phyloP scores from a whole-genome alignment of 64 coral and sea anemone species.

The Pocillopora verrucosa region DNA sequence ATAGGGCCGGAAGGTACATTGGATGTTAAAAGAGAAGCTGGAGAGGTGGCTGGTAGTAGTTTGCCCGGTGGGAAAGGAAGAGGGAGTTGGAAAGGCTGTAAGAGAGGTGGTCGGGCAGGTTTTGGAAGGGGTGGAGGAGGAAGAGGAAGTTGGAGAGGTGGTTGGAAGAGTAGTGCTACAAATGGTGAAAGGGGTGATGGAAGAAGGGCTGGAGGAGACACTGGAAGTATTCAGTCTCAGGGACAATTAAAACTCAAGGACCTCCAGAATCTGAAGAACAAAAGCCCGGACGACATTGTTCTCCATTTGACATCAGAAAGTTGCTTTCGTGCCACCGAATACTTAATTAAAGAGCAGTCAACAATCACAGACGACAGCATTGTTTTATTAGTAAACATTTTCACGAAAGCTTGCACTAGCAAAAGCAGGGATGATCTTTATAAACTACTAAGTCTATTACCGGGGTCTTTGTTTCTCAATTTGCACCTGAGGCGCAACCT shows the following conservation, averaged over 20 bases:
- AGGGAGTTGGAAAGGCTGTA: too few species aligned
- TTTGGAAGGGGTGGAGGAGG: background rate
- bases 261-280: background rate
- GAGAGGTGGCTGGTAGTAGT: too few species aligned
- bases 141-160: background rate
- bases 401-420: conserved; percentile 22
- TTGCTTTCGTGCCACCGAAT: background rate
- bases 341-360: background rate
- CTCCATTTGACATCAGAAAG: background rate
- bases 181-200: background rate
- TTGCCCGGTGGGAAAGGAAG: too few species aligned
- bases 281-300: background rate
- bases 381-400: background rate
- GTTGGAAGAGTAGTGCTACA: too few species aligned
- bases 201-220: background rate
- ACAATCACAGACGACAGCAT: background rate
- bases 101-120: too few species aligned
- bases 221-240: background rate
- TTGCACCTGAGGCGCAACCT: conserved; percentile 19
- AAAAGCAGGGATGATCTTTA: background rate
- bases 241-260: background rate
- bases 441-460: conserved; percentile 37
- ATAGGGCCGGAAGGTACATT: too few species aligned
- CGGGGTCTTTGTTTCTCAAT: conserved; percentile 26
- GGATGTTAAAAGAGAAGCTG: too few species aligned